Evolutionary conservation across 37 sponge, comb jelly and placozoan genomes (phyloP).

Genomic region (Eunapius fragilis): DNA sequence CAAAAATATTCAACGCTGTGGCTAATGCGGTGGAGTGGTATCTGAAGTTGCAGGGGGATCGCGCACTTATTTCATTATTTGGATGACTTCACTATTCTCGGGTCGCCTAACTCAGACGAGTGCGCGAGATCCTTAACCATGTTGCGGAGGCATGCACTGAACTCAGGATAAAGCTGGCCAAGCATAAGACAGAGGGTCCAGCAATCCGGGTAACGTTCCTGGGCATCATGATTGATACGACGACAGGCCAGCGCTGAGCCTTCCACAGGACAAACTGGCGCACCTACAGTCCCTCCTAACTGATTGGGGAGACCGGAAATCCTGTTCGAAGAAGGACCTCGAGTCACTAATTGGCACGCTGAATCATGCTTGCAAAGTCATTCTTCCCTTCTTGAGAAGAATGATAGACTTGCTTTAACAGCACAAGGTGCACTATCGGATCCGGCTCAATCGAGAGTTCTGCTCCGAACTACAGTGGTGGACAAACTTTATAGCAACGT

Average conservation of each 20-base stretch:
- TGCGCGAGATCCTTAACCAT: background rate
- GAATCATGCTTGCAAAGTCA: conserved; percentile 40
- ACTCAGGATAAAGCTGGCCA: conserved; percentile 39
- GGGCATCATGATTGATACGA: conserved; percentile 39
- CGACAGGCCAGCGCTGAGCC: background rate
- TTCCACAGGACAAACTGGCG: conserved; percentile 45
- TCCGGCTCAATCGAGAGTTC: conserved; percentile 9
- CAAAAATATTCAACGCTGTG: conserved; percentile 36
- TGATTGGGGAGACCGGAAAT: conserved; percentile 7
- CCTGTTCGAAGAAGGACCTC: conserved; percentile 16
- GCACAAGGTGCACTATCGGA: background rate
- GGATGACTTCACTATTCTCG: conserved; percentile 13
- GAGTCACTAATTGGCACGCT: conserved; percentile 30
- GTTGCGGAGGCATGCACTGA: background rate
- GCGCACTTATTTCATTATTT: conserved; percentile 34
- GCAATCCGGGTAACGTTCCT: conserved; percentile 18
- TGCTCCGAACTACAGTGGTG: conserved; percentile 26
- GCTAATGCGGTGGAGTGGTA: conserved; percentile 35
- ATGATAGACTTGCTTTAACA: no score
- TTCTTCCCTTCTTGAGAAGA: conserved; percentile 5
- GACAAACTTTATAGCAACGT: conserved; percentile 6
- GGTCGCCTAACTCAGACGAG: background rate
- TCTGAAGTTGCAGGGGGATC: background rate
- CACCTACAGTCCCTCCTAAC: background rate
- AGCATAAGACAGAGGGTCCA: conserved; percentile 44